Conservation (phyloP, 2,797 vertebrate species). For the Protonibea diacanthus region DNA sequence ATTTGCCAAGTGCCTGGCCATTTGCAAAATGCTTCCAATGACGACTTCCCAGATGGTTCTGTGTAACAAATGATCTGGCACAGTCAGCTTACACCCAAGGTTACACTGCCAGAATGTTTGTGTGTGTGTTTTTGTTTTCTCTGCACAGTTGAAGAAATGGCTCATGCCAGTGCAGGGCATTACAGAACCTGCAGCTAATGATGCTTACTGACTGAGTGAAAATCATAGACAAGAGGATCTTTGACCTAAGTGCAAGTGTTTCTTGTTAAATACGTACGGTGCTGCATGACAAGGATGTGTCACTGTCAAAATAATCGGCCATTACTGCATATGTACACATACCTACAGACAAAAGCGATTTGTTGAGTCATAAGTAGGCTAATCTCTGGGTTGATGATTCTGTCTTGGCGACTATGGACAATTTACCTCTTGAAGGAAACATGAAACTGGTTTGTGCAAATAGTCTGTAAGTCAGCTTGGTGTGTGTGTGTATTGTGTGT, state of each 20-base stretch:
- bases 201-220: neutral
- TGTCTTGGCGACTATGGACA: slow-evolving; percentile 21
- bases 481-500: slow-evolving; percentile 14
- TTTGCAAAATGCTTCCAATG: no score
- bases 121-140: neutral
- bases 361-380: slow-evolving; percentile 2
- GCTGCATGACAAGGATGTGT: neutral
- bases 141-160: neutral
- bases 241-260: neutral
- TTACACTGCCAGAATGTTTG: neutral
- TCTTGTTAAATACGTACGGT: neutral
- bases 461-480: slow-evolving; percentile 26
- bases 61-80: no score
- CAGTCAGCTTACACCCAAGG: neutral
- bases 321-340: slow-evolving; percentile 1
- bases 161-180: neutral
- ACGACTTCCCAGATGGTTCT: no score
- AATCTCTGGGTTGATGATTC: slow-evolving; percentile 17
- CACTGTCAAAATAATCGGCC: neutral
- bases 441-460: slow-evolving; percentile 47
- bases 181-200: neutral
- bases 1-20: no score
- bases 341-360: neutral
- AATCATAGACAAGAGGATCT: neutral
- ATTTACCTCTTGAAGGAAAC: slow-evolving; percentile 39